Percentiles rank a stretch among this genome's conserved stretches.
phyloP scores from a whole-genome alignment of 2,113 vertebrate species.

The Hemiscyllium ocellatum region DNA sequence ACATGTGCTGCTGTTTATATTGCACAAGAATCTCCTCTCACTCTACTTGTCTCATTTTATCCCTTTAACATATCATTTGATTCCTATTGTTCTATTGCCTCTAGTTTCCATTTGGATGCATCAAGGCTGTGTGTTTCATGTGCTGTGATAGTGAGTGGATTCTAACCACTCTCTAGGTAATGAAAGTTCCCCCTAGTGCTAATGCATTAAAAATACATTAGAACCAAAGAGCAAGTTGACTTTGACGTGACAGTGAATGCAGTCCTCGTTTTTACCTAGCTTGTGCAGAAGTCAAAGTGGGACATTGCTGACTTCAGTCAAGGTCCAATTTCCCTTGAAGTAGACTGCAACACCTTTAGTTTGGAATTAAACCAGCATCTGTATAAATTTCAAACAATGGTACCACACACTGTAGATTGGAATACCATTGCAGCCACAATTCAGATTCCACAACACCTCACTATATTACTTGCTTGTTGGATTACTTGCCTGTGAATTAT shows the following conservation, averaged over 20 bases:
- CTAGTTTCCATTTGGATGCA: not conserved
- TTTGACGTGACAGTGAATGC: not conserved
- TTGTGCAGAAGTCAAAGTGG: not conserved
- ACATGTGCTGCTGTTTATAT: not conserved
- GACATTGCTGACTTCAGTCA: not conserved
- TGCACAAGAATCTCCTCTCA: not conserved
- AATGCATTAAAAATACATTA: not conserved
- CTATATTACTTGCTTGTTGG: not conserved
- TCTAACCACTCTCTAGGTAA: not conserved
- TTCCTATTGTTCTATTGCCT: not conserved
- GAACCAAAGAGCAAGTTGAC: not conserved
- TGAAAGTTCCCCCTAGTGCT: not conserved
- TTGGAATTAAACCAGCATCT: not conserved
- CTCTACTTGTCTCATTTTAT: not conserved
- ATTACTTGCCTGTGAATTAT: not conserved
- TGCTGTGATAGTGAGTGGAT: not conserved
- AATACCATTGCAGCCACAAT: not conserved
- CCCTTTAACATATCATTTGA: not conserved
- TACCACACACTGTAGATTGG: not conserved
- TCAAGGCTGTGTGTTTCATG: not conserved
- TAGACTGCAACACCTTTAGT: not conserved
- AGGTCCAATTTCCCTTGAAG: not conserved
- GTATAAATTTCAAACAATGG: not conserved
- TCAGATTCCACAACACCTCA: not conserved
- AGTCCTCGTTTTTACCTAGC: too few species aligned